These are phyloP conservation scores for Calephelis perditalis DNA, from an alignment of 2,888 invertebrate species.

Conservation along the genomic window DNA sequence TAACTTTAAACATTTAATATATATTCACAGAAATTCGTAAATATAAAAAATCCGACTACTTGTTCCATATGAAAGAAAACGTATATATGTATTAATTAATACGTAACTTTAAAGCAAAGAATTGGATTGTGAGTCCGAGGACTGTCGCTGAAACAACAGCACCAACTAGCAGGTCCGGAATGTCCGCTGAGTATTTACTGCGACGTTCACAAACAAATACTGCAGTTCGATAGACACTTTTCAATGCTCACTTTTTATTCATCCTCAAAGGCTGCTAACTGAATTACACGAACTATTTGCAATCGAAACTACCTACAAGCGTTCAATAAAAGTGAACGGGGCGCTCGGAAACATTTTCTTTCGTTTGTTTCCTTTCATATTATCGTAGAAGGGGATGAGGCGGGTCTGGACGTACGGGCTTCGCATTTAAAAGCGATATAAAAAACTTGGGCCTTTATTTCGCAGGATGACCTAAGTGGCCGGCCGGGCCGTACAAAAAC, in stretches of 20 bases:
- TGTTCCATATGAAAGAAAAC: no score
- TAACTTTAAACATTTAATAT: no score
- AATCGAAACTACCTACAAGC: slow-evolving; percentile 69
- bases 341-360: slow-evolving; percentile 73
- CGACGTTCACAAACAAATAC: slow-evolving; percentile 41
- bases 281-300: slow-evolving; percentile 74
- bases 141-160: no score
- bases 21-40: no score
- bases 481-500: slow-evolving; percentile 72
- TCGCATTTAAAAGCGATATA: slow-evolving; percentile 77
- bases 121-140: no score
- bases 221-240: slow-evolving; percentile 42
- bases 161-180: background rate
- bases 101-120: no score
- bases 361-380: slow-evolving; percentile 75
- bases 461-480: slow-evolving; percentile 78
- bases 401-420: slow-evolving; percentile 63
- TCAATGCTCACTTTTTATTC: slow-evolving; percentile 49
- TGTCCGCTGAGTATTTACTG: background rate
- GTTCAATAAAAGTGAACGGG: slow-evolving; percentile 68
- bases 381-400: slow-evolving; percentile 66
- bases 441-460: slow-evolving; percentile 75
- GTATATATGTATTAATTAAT: no score
- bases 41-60: no score
- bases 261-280: slow-evolving; percentile 54